Base-by-base conservation (phyloP, 2,797 vertebrate genomes). In the Chaenodraco wilsoni region DNA sequence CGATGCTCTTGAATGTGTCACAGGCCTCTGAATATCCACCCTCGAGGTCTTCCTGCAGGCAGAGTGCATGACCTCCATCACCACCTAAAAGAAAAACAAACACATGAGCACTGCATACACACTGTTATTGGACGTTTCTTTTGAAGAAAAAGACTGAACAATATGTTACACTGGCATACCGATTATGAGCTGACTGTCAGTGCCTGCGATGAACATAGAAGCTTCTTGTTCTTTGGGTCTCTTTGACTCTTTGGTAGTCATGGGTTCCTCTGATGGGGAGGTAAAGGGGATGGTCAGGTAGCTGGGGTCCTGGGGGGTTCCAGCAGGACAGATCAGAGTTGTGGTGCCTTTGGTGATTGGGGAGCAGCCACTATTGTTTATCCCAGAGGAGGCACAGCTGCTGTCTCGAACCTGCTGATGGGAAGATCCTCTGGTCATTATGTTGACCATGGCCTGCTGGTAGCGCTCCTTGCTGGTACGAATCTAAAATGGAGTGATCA, bases 1-100 rank as follows among this genome's bases (percentile, higher is more conserved):
- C 91, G n/a, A 82, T 89, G 79, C 95, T 97, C 82, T 95, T 94
- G 12, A 96, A 97, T 3, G 96, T 96, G 81, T 96, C 94, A 17
- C 96, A 97, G 46, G 16, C 67, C 74, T 95, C 93, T 0, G 95
- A 95, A 84, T 2, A 89, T 23, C 96, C 96, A 66, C 69, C 74
- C 31, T 92, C 74, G n/a, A 97, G 92, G 73, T 91, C 88, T 43
- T 91, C 82, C 0, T 93, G 90, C 2, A 97, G 87, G 77, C 77
- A 92, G 41, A 96, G 73, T 15, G 93, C 95, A 1, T 95, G 93
- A 19, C 96, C 96, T 4, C 94, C 93, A 0, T 96, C 94, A 1
- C 96, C 96, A 77, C 96, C 96, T 97, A 85, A 33, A 52, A 72
- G 13, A 74, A 21, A 27, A 17, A 81, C 40, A 86, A 6, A 31